phyloP scores from a whole-genome alignment of 2,888 invertebrate genomes.

The Trichogramma dendrolimi region DNA sequence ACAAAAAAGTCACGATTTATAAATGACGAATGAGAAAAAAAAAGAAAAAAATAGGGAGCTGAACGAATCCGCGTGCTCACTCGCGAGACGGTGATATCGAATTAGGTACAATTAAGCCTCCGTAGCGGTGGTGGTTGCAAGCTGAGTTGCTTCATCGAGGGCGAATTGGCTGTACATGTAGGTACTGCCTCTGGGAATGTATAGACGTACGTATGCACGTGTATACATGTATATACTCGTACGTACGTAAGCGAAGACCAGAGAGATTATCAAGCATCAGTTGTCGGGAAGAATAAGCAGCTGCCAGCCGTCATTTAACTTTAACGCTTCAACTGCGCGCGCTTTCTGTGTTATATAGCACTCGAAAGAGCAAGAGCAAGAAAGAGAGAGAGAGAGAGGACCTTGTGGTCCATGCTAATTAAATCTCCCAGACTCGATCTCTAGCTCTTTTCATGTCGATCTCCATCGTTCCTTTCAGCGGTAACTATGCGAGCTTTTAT shows the following conservation, averaged over 20 bases:
- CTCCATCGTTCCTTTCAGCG: slow-evolving; percentile 8
- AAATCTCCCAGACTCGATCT: slow-evolving; percentile 41
- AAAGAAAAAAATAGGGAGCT: slow-evolving; percentile 4
- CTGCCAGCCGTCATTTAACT: slow-evolving; percentile 53
- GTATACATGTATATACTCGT: too few species aligned
- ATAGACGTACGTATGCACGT: too few species aligned
- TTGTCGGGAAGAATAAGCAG: slow-evolving; percentile 52
- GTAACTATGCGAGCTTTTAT: slow-evolving; percentile 2
- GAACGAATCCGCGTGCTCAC: slow-evolving; percentile 1
- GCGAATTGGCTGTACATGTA: slow-evolving; percentile 38
- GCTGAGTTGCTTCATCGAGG: slow-evolving; percentile 51
- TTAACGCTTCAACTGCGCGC: slow-evolving; percentile 49
- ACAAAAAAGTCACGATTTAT: neutral
- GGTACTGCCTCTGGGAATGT: too few species aligned
- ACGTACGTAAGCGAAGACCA: neutral
- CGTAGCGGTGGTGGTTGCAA: slow-evolving; percentile 33
- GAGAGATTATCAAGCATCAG: slow-evolving; percentile 52
- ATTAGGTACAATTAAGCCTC: slow-evolving; percentile 50
- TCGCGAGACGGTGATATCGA: slow-evolving; percentile 28
- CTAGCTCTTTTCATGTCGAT: slow-evolving; percentile 19
- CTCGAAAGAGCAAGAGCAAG: neutral
- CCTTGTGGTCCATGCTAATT: slow-evolving; percentile 48
- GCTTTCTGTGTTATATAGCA: slow-evolving; percentile 11
- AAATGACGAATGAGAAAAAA: neutral
- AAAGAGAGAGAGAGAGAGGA: slow-evolving; percentile 9